phyloP scores from a whole-genome alignment of 64 coral and sea anemone genomes.

The Trachythela sp. region DNA sequence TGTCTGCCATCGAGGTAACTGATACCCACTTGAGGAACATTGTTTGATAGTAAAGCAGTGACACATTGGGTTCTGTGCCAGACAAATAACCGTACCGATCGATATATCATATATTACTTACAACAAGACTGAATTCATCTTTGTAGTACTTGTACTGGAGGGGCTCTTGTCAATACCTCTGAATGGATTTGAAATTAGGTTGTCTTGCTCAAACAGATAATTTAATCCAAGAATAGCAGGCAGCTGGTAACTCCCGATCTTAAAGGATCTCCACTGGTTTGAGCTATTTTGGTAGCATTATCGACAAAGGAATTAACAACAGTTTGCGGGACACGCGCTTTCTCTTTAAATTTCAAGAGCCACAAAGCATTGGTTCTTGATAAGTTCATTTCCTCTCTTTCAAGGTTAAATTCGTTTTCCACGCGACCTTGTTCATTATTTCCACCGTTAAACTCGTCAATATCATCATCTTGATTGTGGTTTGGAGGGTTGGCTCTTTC shows the following conservation, averaged over 20 bases:
- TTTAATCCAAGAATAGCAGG: not conserved
- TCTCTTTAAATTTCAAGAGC: too few relatives aligned
- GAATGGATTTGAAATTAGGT: not conserved
- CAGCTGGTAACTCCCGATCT: not conserved
- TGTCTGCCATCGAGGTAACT: too few relatives aligned
- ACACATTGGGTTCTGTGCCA: not conserved
- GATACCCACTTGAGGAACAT: too few relatives aligned
- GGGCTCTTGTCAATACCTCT: slow-evolving; percentile 27
- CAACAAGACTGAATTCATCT: slow-evolving; percentile 38
- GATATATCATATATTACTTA: slow-evolving; percentile 8
- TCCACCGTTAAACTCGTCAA: not conserved
- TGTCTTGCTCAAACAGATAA: slow-evolving; percentile 13
- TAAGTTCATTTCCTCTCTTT: slow-evolving; percentile 5
- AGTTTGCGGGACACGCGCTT: too few relatives aligned
- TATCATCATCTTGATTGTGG: not conserved
- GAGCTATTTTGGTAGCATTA: slow-evolving; percentile 16
- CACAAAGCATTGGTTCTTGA: slow-evolving; percentile 1
- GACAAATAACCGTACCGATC: not conserved
- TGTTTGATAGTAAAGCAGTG: not conserved
- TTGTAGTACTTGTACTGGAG: slow-evolving; percentile 48
- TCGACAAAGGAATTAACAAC: slow-evolving; percentile 35
- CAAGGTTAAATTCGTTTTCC: not conserved
- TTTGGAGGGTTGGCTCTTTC: too few relatives aligned
- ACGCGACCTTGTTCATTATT: not conserved
- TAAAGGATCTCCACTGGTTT: slow-evolving; percentile 1